Base-by-base conservation (phyloP, 2,888 invertebrate genomes). In the Rhyacophila evoluta region DNA sequence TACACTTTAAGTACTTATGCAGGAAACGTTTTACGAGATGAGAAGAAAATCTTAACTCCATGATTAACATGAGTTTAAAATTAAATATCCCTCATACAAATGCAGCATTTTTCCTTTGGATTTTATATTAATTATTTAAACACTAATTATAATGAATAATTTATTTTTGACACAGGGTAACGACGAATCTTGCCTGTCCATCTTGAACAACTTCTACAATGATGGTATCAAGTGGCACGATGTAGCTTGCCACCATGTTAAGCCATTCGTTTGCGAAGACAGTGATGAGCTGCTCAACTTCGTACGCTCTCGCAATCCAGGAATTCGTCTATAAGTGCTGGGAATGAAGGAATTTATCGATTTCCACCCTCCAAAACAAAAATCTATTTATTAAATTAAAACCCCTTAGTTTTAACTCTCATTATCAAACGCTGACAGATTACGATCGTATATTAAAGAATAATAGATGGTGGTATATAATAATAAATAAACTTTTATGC, bases 171-270 rank as follows among this genome's bases (percentile, higher is more conserved):
- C 86, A 72, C 87, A 94, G 94, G 96, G 96, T 83, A 96, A 96
- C 85, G 97, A 97, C 86, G 97, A 97, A 89, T 96, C 96, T 55
- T 97, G 97, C 86, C 86, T 97, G 84, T 94, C 96, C 77, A 95
- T 97, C 84, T 89, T 97, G 85, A 97, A 97, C 90, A 96, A 97
- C 88, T 96, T 97, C 91, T 97, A 97, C 91, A 95, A 94, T 85
- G 95, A 95, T 85, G 95, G 95, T 81, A 90, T 95, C 85, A 95
- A 95, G 87, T 95, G 95, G 95, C 95, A 95, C 89, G 95, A 95
- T 86, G 95, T 95, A 37, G 95, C 95, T 83, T 95, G 95, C 86
- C 95, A 95, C 86, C 95, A 95, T 87, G 91, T 95, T 83, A 95
- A 95, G 88, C 95, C 95, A 28, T 95, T 95, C 90, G 95, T 97